Evolutionary conservation across 2,797 vertebrate species (phyloP).

Genomic region (Myotis myotis): DNA sequence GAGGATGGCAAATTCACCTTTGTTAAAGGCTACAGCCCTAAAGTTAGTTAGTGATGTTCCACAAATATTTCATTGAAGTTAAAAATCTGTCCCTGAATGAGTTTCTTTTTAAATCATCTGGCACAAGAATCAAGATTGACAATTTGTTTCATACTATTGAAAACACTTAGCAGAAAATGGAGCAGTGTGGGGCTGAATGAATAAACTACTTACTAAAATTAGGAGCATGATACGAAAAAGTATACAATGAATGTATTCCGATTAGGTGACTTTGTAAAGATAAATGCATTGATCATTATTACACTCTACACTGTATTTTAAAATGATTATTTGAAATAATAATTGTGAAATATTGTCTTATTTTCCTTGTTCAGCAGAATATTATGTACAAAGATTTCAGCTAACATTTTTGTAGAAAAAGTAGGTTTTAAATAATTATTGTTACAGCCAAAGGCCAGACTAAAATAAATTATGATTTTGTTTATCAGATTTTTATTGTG

Average conservation of each 20-base stretch:
- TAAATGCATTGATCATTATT: not conserved
- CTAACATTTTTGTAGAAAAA: not conserved
- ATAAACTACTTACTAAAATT: conserved; percentile 25
- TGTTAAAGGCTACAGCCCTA: not conserved
- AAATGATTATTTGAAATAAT: not conserved
- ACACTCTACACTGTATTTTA: conserved; percentile 6
- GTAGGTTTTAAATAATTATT: conserved; percentile 30
- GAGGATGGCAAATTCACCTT: not conserved
- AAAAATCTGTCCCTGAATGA: conserved; percentile 14
- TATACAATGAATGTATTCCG: not conserved
- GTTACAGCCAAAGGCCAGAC: not conserved
- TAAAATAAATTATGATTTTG: not conserved
- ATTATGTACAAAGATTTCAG: not conserved
- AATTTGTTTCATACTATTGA: conserved; percentile 28
- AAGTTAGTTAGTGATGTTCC: conserved; percentile 2
- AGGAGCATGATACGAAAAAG: not conserved
- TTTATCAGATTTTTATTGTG: conserved; percentile 4
- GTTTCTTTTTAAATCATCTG: conserved; percentile 33
- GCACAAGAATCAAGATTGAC: conserved; percentile 25
- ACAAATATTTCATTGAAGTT: conserved; percentile 40
- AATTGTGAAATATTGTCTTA: not conserved
- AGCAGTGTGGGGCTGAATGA: not conserved
- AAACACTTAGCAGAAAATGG: conserved; percentile 14
- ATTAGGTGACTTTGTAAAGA: not conserved
- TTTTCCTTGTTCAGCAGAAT: conserved; percentile 42